Evolutionary conservation across 2,888 invertebrate species (phyloP), one percentile per base, ranked within the genome.

Genomic region (Drosophila seclusa): DNA sequence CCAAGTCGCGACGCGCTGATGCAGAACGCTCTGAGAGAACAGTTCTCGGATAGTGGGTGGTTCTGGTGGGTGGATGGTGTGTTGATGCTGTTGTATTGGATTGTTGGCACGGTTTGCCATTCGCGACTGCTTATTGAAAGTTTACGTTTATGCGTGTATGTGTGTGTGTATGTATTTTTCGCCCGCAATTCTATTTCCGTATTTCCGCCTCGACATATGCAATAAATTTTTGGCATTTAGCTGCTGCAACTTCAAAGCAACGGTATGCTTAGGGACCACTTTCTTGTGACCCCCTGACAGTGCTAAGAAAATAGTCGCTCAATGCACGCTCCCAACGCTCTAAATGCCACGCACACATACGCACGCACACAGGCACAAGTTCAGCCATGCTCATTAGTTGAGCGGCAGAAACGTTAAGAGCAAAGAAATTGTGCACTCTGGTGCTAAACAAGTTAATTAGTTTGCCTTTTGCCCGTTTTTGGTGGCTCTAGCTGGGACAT

Each of bases 401-500:
- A 78, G 80, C 68, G 66, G 82, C 61, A 65, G 65, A 54, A 65
- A 73, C 63, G 66, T 49, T 68, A 48, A 59, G 67, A 61, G 74
- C 81, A 66, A 63, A 62, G 78, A 76, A 83, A 76, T 60, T 73
- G 83, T 64, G 80, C 82, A 60, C 73, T 73, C 80, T 73, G 82
- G 80, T 75, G 86, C 90, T 88, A 87, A 87, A 85, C 88, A 89
- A 87, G 86, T 87, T 87, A 87, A 87, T 87, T 87, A 87, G 84
- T 83, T 88, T 89, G 75, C 62, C 80, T 73, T 82, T 74, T 82
- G 73, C 68, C 64, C 76, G 68, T 70, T 81, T 77, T 63, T 61
- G 38, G 48, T 62, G 68, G 68, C 53, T 68, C 68, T 71, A 40
- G 71, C 76, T 67, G 79, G 50, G 69, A 66, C 79, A 73, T 81